Base-by-base conservation (phyloP, 1,140 invertebrate species). In the Aphaenogaster ashmeadi region DNA sequence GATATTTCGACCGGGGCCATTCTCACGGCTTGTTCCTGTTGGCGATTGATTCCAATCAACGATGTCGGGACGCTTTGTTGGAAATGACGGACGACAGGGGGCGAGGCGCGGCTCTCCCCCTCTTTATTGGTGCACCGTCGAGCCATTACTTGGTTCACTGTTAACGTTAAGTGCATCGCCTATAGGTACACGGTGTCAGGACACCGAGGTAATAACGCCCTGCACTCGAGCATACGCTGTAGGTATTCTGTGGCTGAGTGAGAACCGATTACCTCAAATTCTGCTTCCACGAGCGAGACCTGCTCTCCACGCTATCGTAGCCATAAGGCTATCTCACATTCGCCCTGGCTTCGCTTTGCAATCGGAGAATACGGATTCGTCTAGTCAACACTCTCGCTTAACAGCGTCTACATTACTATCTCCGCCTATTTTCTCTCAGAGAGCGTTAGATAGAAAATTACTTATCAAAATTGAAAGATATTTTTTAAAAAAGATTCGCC, bases 41-140 rank as follows among this genome's bases (percentile, higher is more conserved):
- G 36, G 47, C 89, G 89, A 90, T 90, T 90, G 89, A 90, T 90
- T 90, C 84, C 89, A 90, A 90, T 87, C 89, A 90, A 62, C 80
- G 78, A 87, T 88, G 83, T 89, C 52, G 74, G 38, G 27, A 78
- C 62, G 66, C 74, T 89, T 86, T 89, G 69, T 69, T 36, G 79
- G 27, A 9, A 62, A 54, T 88, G 87, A 67, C 66, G 75, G 52
- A 67, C 67, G 67, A 62, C 27, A 21, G 27, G 38, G 33, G 18
- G 27, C 33, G 81, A 38, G 74, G 67, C 41, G 27, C 44, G 72
- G 27, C 52, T 47, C 47, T 33, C 3, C 8, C 36, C 47, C 36
- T 18, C 72, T 69, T 54, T 72, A 81, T 81, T 41, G 77, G 47
- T 56, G 54, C 80, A 36, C 47, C 47, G 77, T 38, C 83, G 75